These are phyloP conservation scores for Manacus vitellinus DNA, from an alignment of 2,113 vertebrate species.

Conservation along the genomic window DNA sequence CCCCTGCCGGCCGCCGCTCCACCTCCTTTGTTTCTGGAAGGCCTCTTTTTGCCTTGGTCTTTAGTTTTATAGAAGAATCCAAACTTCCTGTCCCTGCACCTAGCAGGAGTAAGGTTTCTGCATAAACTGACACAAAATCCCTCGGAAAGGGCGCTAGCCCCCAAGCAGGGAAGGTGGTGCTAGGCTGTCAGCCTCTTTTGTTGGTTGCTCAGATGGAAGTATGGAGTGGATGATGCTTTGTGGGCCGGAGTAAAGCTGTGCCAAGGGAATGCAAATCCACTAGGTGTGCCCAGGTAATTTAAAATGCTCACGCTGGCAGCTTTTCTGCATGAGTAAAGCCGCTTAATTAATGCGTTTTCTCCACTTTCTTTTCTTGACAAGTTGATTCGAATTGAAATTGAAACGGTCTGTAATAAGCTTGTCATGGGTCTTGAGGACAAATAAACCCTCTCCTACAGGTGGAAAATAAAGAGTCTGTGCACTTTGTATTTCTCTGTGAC, in stretches of 20 bases:
- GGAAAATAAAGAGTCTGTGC: slow-evolving; percentile 33
- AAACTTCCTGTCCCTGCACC: slow-evolving; percentile 76
- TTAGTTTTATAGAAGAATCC: slow-evolving; percentile 74
- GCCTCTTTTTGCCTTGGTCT: slow-evolving; percentile 68
- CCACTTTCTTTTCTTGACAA: slow-evolving; percentile 80
- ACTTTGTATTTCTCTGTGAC: slow-evolving; percentile 12
- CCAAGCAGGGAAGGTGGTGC: slow-evolving; percentile 83
- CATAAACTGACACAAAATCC: slow-evolving; percentile 73
- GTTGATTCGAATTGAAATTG: slow-evolving; percentile 75
- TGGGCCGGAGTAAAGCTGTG: slow-evolving; percentile 86
- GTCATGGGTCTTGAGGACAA: slow-evolving; percentile 65
- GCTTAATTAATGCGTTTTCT: slow-evolving; percentile 85
- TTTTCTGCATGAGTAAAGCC: slow-evolving; percentile 90
- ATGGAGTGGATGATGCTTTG: slow-evolving; percentile 88
- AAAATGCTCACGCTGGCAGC: slow-evolving; percentile 89
- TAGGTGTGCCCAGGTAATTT: slow-evolving; percentile 94
- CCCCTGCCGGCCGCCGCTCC: slow-evolving; percentile 71
- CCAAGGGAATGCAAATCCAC: slow-evolving; percentile 89
- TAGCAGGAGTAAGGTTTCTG: slow-evolving; percentile 72
- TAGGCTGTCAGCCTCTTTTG: slow-evolving; percentile 80
- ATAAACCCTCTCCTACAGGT: slow-evolving; percentile 65
- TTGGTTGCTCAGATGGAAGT: slow-evolving; percentile 86
- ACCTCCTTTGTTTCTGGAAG: slow-evolving; percentile 76
- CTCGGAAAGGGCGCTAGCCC: slow-evolving; percentile 68
- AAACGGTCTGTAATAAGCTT: slow-evolving; percentile 70